A percentile compares a stretch with the other conserved stretches of the same genome.
Conservation (phyloP, 1,140 invertebrate genomes). For the Nixonia krombeini region DNA sequence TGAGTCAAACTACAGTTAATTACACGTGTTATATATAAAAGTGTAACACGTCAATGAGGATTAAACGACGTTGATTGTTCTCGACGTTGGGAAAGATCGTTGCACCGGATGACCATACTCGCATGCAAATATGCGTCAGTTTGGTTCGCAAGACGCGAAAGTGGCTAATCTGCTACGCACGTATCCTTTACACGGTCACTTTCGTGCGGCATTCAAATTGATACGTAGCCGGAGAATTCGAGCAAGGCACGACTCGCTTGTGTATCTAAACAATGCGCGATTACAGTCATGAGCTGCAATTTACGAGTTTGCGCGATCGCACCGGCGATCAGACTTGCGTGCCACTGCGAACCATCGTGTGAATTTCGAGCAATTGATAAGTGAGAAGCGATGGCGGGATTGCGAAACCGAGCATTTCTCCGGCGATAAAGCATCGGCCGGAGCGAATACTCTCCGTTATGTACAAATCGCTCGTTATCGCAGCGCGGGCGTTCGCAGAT, state of each 20-base stretch:
- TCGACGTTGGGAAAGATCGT: constrained; percentile 2
- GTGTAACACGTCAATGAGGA: too few relatives aligned
- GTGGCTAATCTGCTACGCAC: background rate
- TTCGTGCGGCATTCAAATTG: constrained; percentile 2
- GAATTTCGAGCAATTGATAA: constrained; percentile 27
- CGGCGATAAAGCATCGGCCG: constrained; percentile 9
- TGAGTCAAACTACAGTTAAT: too few relatives aligned
- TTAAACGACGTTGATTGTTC: background rate
- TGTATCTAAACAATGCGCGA: constrained; percentile 21
- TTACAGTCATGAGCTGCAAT: constrained; percentile 23
- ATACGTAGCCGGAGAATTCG: constrained; percentile 5
- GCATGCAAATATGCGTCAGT: too few relatives aligned
- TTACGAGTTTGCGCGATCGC: constrained; percentile 27
- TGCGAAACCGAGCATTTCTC: background rate
- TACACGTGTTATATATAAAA: too few relatives aligned
- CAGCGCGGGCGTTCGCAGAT: too few relatives aligned
- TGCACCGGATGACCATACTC: too few relatives aligned
- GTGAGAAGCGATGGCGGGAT: constrained; percentile 13
- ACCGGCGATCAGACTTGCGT: constrained; percentile 23
- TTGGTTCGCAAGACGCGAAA: constrained; percentile 7
- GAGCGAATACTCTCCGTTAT: too few relatives aligned
- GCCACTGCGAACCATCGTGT: constrained; percentile 20
- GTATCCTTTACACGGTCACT: too few relatives aligned
- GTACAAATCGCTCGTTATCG: too few relatives aligned
- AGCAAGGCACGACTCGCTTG: background rate